Evolutionary conservation across 2,797 vertebrate species (phyloP).

Genomic region (Phataginus tetradactyla): DNA sequence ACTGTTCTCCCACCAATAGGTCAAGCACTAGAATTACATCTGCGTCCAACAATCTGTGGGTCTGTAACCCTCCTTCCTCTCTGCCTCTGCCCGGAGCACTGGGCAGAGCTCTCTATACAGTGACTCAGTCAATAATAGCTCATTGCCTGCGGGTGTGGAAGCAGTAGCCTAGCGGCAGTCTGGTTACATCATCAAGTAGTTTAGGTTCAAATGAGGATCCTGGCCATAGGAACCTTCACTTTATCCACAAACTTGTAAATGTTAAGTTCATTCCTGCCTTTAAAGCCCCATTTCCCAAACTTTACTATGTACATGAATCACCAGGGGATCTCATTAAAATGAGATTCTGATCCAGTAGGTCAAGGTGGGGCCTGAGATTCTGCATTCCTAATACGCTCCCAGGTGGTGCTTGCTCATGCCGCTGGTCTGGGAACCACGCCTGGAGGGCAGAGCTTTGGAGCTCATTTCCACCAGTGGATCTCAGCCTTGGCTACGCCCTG

Average conservation of each 20-base stretch:
- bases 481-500: rapidly evolving
- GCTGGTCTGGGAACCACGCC: rapidly evolving
- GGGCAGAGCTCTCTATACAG: too few species aligned
- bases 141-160: too few species aligned
- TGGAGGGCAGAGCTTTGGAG: neutral
- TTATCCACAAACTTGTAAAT: neutral
- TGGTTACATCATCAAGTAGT: too few species aligned
- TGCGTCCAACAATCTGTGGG: too few species aligned
- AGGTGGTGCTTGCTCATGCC: neutral
- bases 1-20: too few species aligned
- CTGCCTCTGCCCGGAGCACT: too few species aligned
- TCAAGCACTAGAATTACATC: too few species aligned
- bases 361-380: neutral
- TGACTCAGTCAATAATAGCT: too few species aligned
- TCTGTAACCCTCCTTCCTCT: too few species aligned
- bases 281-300: neutral
- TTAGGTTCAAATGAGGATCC: too few species aligned
- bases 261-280: neutral
- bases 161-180: too few species aligned
- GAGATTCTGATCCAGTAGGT: neutral
- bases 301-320: neutral
- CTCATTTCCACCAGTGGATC: neutral
- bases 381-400: neutral
- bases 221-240: too few species aligned
- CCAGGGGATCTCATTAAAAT: neutral